Evolutionary conservation across 2,113 vertebrate species (phyloP).

Genomic region (Psilopsiagon aymara): DNA sequence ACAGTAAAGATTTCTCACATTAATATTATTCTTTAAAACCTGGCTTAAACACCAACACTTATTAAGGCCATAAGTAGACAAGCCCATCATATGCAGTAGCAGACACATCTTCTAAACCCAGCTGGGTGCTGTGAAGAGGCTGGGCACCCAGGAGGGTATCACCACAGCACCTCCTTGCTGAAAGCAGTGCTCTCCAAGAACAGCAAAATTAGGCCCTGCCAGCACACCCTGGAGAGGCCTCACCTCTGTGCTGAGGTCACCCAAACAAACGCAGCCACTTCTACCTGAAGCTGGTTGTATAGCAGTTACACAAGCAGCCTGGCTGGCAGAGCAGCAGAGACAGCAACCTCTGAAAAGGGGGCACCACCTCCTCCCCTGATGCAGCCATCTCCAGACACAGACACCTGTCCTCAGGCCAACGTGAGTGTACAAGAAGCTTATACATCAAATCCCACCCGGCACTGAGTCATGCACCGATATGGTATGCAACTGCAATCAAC

Average conservation of each 20-base stretch:
- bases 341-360: neutral
- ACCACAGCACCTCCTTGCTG: neutral
- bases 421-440: neutral
- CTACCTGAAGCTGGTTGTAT: neutral
- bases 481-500: slow-evolving; percentile 43
- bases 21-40: neutral
- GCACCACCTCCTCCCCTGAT: neutral
- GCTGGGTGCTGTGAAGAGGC: neutral
- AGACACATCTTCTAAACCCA: neutral
- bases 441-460: slow-evolving; percentile 37
- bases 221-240: neutral
- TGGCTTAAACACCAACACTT: neutral
- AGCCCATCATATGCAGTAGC: accelerated
- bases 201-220: neutral
- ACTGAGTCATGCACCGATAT: slow-evolving; percentile 27
- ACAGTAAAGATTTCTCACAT: neutral
- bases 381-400: neutral
- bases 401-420: neutral
- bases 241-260: neutral
- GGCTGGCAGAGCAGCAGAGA: neutral
- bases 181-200: neutral
- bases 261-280: neutral
- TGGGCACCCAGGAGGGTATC: neutral
- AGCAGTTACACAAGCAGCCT: accelerated
- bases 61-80: neutral